Conservation (phyloP, 2,797 vertebrate genomes). For the Sebastes cheni region DNA sequence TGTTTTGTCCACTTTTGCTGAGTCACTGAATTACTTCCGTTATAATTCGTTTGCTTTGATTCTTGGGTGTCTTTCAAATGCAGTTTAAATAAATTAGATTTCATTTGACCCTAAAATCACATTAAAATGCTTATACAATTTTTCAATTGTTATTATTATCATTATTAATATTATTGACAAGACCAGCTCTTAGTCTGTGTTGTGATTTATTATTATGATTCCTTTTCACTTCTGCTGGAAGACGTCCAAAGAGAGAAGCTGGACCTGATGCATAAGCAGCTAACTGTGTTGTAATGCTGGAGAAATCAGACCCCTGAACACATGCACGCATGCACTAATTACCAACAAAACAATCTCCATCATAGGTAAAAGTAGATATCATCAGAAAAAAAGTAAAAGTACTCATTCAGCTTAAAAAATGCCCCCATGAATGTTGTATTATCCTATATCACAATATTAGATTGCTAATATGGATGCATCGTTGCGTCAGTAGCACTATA, state of each 20-base stretch:
- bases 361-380: neutral
- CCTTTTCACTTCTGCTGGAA: slow-evolving; percentile 21
- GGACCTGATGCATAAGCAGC: slow-evolving; percentile 23
- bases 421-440: neutral
- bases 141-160: neutral
- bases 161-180: slow-evolving; percentile 10
- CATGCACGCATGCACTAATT: neutral
- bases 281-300: neutral
- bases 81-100: neutral
- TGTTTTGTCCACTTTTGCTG: slow-evolving; percentile 9
- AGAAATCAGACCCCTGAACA: slow-evolving; percentile 31
- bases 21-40: neutral
- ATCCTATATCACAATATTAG: neutral
- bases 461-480: neutral
- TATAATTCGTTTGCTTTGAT: slow-evolving; percentile 8
- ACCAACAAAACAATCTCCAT: neutral
- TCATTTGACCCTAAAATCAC: neutral
- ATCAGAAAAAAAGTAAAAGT: neutral
- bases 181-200: neutral
- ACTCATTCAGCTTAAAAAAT: neutral
- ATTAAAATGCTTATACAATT: neutral
- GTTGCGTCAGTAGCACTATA: neutral
- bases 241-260: slow-evolving; percentile 7
- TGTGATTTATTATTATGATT: slow-evolving; percentile 29
- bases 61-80: neutral